Base-by-base conservation (phyloP, 37 sponge, comb jelly and placozoan genomes). In the Oscarella lobularis region DNA sequence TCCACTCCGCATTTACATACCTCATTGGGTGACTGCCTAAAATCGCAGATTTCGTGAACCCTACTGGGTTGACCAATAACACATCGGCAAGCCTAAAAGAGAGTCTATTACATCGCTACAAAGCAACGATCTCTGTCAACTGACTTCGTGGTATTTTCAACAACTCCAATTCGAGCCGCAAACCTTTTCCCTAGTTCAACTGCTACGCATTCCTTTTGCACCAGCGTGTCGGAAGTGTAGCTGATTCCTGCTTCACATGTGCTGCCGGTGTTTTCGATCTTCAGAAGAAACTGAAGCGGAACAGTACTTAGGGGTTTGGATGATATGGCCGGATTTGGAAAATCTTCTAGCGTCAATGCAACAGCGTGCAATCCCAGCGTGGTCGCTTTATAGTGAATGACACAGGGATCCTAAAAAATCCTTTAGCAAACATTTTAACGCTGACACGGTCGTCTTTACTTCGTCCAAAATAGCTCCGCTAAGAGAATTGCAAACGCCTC, bases 321-420 rank as follows among this genome's bases (percentile, higher is more conserved):
- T 27, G 60, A 48, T n/a, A n/a, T n/a, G 9, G 60, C 9, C 9
- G 60, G 20, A 48, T 20, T 48, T 4, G 71, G 35, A 68, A 68
- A 68, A 35, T 68, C 71, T 68, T 68, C 71, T 5, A 68, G 60
- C 9, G 60, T 48, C 60, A 48, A 20, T 48, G 60, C 60, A 48
- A 48, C 60, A 20, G 60, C 60, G 20, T 27, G 60, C 60, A 9
- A 48, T 27, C 60, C 60, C 14, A 27, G 9, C 9, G 14, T 48
- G 60, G 9, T 48, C 14, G 60, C 14, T 27, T 9, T 48, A 48
- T 48, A 48, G 20, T 48, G 60, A 48, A 48, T 48, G 20, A 20
- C 20, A 48, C 60, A 48, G 14, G 60, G 60, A 48, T 48, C 20
- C 60, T 48, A 48, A 27, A 48, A 48, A 48, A n/a, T n/a, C n/a